Evolutionary conservation across 2,113 vertebrate genomes (phyloP).

Genomic region (Phainopepla nitens): DNA sequence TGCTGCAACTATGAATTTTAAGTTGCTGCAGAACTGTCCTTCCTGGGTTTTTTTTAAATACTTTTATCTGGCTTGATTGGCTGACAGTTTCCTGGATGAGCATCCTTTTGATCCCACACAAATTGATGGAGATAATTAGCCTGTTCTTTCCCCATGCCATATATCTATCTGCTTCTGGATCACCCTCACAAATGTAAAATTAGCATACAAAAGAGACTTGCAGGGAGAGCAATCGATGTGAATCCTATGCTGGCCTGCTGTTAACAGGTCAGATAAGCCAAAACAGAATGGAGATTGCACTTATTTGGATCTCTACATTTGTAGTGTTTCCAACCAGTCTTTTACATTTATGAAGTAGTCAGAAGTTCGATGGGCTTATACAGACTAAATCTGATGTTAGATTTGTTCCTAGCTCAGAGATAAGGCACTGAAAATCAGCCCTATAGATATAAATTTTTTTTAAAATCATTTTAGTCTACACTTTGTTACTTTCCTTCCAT

Average conservation of each 20-base stretch:
- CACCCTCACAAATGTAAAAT: constrained; percentile 10
- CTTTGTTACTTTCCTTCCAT: background rate
- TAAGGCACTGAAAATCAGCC: background rate
- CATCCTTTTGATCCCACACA: background rate
- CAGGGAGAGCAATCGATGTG: background rate
- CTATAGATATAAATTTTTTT: background rate
- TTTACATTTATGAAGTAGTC: background rate
- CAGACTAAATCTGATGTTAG: background rate
- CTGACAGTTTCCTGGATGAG: background rate
- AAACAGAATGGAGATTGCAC: background rate
- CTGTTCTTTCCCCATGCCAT: background rate
- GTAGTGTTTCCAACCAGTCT: background rate
- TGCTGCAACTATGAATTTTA: background rate
- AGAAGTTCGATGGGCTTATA: background rate
- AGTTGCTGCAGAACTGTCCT: background rate
- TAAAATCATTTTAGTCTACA: background rate
- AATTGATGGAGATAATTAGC: background rate
- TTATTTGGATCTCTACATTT: background rate
- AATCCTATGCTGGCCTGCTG: background rate
- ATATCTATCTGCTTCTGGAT: background rate
- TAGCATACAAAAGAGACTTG: background rate
- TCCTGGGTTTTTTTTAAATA: background rate
- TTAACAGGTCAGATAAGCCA: background rate
- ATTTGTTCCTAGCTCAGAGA: background rate
- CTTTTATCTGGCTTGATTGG: background rate